Conservation (phyloP, 2,888 invertebrate species). For the Aphodius granarius region DNA sequence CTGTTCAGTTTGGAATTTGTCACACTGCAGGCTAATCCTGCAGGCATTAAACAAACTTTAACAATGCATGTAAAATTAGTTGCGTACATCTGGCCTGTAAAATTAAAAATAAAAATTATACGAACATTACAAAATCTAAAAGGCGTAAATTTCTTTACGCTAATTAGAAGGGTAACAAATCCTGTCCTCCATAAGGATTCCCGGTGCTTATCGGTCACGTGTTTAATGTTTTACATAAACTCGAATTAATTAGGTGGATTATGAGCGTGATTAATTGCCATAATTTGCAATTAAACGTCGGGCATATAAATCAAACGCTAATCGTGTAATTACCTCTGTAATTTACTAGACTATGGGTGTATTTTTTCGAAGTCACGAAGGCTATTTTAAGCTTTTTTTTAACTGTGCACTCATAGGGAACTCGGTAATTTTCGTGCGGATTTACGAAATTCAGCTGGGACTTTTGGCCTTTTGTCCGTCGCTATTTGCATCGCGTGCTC, state of each 20-base stretch:
- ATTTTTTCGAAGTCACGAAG: neutral
- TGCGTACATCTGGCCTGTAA: no score
- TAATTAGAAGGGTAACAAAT: neutral
- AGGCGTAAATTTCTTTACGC: no score
- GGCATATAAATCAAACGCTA: slow-evolving; percentile 7
- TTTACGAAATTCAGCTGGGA: neutral
- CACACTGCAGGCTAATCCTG: no score
- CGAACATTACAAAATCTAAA: no score
- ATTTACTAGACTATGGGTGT: neutral
- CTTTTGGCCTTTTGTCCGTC: neutral
- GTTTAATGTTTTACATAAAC: slow-evolving; percentile 13
- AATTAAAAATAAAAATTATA: no score
- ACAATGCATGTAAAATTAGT: no score
- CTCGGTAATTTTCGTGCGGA: neutral
- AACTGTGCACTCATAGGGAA: neutral
- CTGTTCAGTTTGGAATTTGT: neutral
- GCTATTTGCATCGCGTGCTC: slow-evolving; percentile 7
- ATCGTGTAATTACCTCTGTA: neutral
- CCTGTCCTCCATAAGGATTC: neutral
- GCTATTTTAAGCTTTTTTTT: no score
- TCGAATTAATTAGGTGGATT: slow-evolving; percentile 12
- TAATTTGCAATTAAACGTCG: slow-evolving; percentile 14
- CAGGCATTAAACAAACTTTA: no score
- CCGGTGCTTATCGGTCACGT: slow-evolving; percentile 5
- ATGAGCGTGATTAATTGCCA: slow-evolving; percentile 12